These are phyloP conservation scores for Taxidea taxus DNA, from an alignment of 2,113 vertebrate genomes.

Conservation along the genomic window DNA sequence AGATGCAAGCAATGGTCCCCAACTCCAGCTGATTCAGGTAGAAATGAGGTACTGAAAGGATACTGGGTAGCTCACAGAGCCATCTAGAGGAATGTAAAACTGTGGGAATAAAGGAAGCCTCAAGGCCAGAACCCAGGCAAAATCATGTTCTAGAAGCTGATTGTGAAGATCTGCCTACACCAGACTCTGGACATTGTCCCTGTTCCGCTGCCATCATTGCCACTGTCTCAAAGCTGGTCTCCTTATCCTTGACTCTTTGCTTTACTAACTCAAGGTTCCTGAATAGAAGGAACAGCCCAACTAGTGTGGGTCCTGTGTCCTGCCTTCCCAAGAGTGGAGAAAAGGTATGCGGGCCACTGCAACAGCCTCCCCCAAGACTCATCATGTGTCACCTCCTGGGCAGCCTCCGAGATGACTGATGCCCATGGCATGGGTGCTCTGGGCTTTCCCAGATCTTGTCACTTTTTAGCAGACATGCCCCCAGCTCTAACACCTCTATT, in stretches of 20 bases:
- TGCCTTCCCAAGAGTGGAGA: too few relatives aligned
- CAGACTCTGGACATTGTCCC: not conserved
- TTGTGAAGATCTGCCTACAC: not conserved
- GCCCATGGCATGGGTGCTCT: fast-evolving
- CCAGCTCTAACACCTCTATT: fast-evolving
- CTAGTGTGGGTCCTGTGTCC: not conserved
- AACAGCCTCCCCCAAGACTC: not conserved
- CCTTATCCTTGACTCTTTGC: not conserved
- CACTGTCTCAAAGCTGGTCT: not conserved
- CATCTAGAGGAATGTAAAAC: not conserved
- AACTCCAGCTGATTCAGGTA: not conserved
- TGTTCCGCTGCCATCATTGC: not conserved
- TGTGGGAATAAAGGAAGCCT: too few relatives aligned
- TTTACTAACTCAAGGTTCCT: not conserved
- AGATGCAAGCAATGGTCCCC: not conserved
- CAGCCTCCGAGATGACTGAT: not conserved
- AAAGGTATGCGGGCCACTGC: not conserved
- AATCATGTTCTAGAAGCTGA: not conserved
- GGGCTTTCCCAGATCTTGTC: not conserved
- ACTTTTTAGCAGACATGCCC: not conserved
- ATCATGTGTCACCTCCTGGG: not conserved
- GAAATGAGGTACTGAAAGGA: not conserved
- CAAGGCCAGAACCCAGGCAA: not conserved
- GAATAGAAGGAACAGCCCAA: too few relatives aligned
- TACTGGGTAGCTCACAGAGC: not conserved